Evolutionary conservation across 2,888 invertebrate genomes (phyloP).

Genomic region (Callyntrura guangdongensis): DNA sequence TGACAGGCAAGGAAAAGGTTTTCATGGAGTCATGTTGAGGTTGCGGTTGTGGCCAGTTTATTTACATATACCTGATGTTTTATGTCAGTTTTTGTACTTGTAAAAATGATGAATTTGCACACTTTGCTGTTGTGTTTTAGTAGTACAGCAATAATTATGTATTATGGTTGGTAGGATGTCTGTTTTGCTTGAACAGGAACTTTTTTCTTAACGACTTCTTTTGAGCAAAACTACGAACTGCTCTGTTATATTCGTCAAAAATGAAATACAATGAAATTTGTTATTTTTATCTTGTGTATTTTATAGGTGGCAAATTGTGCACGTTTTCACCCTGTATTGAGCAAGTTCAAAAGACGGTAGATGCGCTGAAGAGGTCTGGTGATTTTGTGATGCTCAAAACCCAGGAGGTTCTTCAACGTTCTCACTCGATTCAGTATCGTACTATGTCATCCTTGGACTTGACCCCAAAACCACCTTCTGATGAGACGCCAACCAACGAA

Average conservation of each 20-base stretch:
- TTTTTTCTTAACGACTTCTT: conserved; percentile 42
- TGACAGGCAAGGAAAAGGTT: conserved; percentile 48
- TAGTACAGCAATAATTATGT: conserved; percentile 39
- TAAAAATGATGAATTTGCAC: conserved; percentile 74
- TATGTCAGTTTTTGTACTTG: conserved; percentile 68
- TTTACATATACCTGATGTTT: conserved; percentile 79
- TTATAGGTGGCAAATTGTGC: conserved; percentile 95
- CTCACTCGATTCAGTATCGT: conserved; percentile 90
- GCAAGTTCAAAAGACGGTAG: conserved; percentile 97
- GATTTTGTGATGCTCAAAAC: conserved; percentile 95
- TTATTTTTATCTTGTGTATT: conserved; percentile 41
- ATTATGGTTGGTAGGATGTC: background rate
- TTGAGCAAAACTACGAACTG: background rate
- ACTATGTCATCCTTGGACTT: conserved; percentile 85
- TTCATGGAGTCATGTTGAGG: conserved; percentile 73
- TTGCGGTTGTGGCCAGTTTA: conserved; percentile 71
- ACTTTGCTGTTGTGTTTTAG: conserved; percentile 43
- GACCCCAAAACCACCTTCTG: conserved; percentile 64
- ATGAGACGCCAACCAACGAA: conserved; percentile 5
- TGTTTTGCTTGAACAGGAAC: background rate
- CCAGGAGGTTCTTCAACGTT: conserved; percentile 94
- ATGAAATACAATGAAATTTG: background rate
- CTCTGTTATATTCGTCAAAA: conserved; percentile 11
- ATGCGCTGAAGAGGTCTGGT: conserved; percentile 88
- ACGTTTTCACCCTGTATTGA: conserved; percentile 99